These are phyloP conservation scores for Gasterosteus nipponicus DNA, from an alignment of 2,113 vertebrate genomes.

Conservation along the genomic window DNA sequence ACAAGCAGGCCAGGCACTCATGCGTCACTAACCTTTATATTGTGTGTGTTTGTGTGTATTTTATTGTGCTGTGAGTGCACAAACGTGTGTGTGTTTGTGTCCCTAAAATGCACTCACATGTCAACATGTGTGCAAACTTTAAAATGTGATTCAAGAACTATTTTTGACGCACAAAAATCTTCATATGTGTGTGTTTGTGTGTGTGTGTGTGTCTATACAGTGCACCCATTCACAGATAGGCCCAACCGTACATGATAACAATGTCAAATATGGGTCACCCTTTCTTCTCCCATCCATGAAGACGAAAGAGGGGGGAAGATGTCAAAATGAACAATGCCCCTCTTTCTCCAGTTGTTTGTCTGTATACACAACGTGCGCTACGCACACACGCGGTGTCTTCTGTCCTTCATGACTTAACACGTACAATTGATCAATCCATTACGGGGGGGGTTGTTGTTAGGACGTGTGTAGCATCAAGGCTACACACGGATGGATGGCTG, in stretches of 20 bases:
- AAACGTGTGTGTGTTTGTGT: slow-evolving; percentile 31
- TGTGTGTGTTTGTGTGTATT: slow-evolving; percentile 45
- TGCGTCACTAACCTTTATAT: slow-evolving; percentile 68
- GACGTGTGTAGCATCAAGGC: not conserved
- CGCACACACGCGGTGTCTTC: slow-evolving; percentile 9
- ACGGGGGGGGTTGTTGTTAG: slow-evolving; percentile 2
- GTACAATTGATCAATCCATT: slow-evolving; percentile 57
- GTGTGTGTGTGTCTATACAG: slow-evolving; percentile 32
- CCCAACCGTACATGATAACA: slow-evolving; percentile 51
- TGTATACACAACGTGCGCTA: slow-evolving; percentile 12
- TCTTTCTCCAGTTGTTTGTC: slow-evolving; percentile 64
- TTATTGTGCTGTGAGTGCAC: not conserved
- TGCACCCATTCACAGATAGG: slow-evolving; percentile 46
- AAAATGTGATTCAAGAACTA: not conserved
- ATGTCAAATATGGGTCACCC: slow-evolving; percentile 75
- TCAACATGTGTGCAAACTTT: not conserved
- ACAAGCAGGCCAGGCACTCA: slow-evolving; percentile 64
- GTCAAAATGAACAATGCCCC: slow-evolving; percentile 57
- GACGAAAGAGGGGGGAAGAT: slow-evolving; percentile 23
- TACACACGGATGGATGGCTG: not conserved
- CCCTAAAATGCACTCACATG: not conserved
- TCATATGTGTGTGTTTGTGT: not conserved
- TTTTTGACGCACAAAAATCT: not conserved
- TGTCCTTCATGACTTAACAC: slow-evolving; percentile 46
- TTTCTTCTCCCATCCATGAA: slow-evolving; percentile 54